A percentile compares a stretch with the other conserved stretches of the same genome.
Conservation (phyloP, 2,888 invertebrate genomes). For the Dendrolimus houi region DNA sequence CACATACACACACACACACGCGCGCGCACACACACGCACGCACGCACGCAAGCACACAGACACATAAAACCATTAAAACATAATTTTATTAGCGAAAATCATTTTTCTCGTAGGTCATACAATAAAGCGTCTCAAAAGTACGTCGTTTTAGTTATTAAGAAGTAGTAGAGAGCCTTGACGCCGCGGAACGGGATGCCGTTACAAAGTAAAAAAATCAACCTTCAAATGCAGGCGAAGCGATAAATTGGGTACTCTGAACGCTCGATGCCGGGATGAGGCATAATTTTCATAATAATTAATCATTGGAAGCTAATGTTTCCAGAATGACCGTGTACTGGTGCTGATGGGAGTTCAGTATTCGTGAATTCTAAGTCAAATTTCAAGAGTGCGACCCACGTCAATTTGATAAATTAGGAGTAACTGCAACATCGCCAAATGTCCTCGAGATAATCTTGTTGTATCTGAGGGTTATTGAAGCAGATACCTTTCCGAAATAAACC, state of each 20-base stretch:
- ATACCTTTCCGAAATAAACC: constrained; percentile 5
- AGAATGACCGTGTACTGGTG: constrained; percentile 17
- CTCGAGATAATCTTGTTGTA: constrained; percentile 23
- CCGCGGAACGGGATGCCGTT: no score
- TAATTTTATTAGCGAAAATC: no score
- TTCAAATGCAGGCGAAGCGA: constrained; percentile 4
- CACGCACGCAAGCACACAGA: no score
- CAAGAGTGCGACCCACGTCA: constrained; percentile 2
- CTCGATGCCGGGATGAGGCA: constrained; percentile 10
- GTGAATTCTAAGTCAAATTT: background rate
- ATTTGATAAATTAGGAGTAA: constrained; percentile 29
- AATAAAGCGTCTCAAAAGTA: no score
- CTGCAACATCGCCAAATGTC: constrained; percentile 14
- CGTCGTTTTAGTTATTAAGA: no score
- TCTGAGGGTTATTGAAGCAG: constrained; percentile 15
- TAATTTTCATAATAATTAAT: constrained; percentile 33
- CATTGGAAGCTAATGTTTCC: constrained; percentile 25
- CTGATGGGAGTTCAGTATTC: constrained; percentile 14
- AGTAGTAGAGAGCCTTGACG: no score
- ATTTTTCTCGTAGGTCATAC: no score
- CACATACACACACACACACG: no score
- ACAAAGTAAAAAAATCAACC: no score
- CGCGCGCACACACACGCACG: no score
- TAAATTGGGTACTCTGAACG: constrained; percentile 13
- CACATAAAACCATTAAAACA: no score